A percentile compares a stretch with the other conserved stretches of the same genome.
phyloP scores from a whole-genome alignment of 2,888 invertebrate genomes.

The Cotesia congregata region DNA sequence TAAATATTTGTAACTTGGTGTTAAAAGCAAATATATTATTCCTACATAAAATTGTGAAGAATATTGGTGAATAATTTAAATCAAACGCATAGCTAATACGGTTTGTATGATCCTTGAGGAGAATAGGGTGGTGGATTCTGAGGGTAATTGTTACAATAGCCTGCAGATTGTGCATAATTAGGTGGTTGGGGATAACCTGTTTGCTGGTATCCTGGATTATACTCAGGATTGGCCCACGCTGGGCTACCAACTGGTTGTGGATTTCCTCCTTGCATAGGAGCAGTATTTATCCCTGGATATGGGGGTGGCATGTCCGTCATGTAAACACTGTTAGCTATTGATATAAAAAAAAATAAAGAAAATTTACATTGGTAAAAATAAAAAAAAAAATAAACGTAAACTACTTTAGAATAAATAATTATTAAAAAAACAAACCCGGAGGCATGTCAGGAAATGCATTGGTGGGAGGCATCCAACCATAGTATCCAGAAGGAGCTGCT shows the following conservation, averaged over 20 bases:
- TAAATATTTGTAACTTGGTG: no score
- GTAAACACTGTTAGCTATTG: conserved; percentile 84
- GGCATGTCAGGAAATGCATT: conserved; percentile 75
- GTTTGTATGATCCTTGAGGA: conserved; percentile 61
- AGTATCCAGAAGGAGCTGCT: conserved; percentile 87
- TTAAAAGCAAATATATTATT: background rate
- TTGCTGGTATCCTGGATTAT: conserved; percentile 65
- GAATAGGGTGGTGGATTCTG: conserved; percentile 65
- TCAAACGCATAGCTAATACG: conserved; percentile 48
- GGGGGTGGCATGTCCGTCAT: conserved; percentile 94
- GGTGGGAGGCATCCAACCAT: conserved; percentile 93
- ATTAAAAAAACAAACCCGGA: conserved; percentile 62
- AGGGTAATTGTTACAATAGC: conserved; percentile 51
- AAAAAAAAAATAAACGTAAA: background rate
- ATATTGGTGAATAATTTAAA: conserved; percentile 1
- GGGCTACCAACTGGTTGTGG: conserved; percentile 61
- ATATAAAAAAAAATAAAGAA: background rate
- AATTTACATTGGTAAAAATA: conserved; percentile 32
- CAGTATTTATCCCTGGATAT: conserved; percentile 86
- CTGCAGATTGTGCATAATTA: conserved; percentile 37
- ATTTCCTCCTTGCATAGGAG: conserved; percentile 58
- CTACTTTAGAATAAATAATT: background rate
- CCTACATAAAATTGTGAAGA: background rate
- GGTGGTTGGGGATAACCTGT: conserved; percentile 53
- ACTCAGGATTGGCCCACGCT: conserved; percentile 67